Evolutionary conservation across 1,140 invertebrate genomes (phyloP).

Genomic region (Cyrtorhinus lividipennis): DNA sequence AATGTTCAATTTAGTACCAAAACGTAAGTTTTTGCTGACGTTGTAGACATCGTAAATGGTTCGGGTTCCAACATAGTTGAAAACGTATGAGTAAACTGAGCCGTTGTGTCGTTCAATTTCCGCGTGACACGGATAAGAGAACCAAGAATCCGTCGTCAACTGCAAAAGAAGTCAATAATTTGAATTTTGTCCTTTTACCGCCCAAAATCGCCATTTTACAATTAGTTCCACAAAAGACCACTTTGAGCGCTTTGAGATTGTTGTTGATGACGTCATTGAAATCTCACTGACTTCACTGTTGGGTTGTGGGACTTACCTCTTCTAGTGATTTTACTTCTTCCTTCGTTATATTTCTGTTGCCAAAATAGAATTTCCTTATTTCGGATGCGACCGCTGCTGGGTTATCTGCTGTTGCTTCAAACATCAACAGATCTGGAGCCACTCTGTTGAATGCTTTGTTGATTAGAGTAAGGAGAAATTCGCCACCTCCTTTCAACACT

Average conservation of each 20-base stretch:
- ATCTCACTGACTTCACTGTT: neutral
- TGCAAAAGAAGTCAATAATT: neutral
- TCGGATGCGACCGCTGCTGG: neutral
- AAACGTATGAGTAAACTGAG: constrained; percentile 10
- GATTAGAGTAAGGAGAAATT: constrained; percentile 10
- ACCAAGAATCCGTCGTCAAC: constrained; percentile 15
- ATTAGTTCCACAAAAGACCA: too few species aligned
- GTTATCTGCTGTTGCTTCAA: neutral
- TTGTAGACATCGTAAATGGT: neutral
- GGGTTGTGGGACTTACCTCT: constrained; percentile 6
- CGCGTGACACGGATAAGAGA: constrained; percentile 5
- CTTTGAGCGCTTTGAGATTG: neutral
- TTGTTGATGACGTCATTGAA: neutral
- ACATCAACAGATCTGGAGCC: constrained; percentile 16
- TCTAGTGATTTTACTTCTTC: constrained; percentile 5
- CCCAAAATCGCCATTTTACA: too few species aligned
- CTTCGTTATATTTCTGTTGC: constrained; percentile 5
- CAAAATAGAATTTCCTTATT: constrained; percentile 9
- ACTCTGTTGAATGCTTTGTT: constrained; percentile 7
- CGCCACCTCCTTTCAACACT: constrained; percentile 10
- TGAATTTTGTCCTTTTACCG: neutral
- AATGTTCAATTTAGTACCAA: too few species aligned
- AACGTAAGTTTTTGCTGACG: neutral
- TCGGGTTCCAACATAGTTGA: constrained; percentile 9
- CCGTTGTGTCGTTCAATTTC: constrained; percentile 12